Evolutionary conservation across 2,888 invertebrate species (phyloP).

Genomic region (Frankliniella intonsa): DNA sequence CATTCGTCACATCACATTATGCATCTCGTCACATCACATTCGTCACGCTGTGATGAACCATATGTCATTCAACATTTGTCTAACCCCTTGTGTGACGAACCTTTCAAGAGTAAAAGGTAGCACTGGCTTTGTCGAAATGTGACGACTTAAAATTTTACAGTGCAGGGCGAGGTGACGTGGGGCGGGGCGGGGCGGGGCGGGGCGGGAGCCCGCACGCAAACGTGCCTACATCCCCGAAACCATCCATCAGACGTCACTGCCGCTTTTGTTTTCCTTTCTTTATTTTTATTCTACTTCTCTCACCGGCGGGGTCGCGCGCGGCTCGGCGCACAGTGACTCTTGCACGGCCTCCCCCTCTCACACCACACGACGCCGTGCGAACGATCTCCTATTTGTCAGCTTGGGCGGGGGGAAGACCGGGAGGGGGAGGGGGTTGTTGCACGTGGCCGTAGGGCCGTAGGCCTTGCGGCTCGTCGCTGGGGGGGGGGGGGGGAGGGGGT

Average conservation of each 20-base stretch:
- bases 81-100: too few relatives aligned
- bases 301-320: not conserved
- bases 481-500: not conserved
- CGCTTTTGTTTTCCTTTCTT: not conserved
- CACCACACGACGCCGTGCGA: not conserved
- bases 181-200: too few relatives aligned
- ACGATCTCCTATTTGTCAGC: slow-evolving; percentile 17
- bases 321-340: not conserved
- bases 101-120: too few relatives aligned
- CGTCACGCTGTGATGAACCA: too few relatives aligned
- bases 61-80: too few relatives aligned
- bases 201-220: too few relatives aligned
- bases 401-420: not conserved
- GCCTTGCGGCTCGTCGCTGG: not conserved
- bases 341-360: not conserved
- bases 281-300: not conserved
- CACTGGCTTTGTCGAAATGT: too few relatives aligned
- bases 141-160: too few relatives aligned
- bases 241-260: not conserved
- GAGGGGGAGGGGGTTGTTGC: not conserved
- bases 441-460: not conserved
- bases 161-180: too few relatives aligned
- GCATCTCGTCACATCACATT: too few relatives aligned
- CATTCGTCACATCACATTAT: too few relatives aligned
- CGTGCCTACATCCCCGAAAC: not conserved